Base-by-base conservation (phyloP, 2,797 vertebrate genomes). In the Silurus aristotelis region DNA sequence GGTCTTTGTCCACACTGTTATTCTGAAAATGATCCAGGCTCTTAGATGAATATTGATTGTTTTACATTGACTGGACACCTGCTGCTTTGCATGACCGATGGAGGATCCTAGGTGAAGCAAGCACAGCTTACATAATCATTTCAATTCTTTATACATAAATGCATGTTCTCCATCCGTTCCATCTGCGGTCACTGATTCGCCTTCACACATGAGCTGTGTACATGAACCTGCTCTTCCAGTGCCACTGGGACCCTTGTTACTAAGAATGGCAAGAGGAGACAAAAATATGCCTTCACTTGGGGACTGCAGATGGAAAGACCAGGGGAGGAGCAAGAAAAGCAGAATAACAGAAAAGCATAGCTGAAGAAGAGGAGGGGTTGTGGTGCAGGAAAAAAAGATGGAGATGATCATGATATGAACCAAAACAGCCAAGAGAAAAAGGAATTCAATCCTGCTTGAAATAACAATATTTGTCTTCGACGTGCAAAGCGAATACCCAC, bases 281-380 rank as follows among this genome's bases (percentile, higher is more conserved):
- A 88, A 88, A 86, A 87, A 88, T 88, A 77, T n/a, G 72, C 56
- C 80, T 67, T 31, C 56, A 52, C 70, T 88, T 78, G 56, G 64
- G 66, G 82, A 63, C 84, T 83, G 80, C 83, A 84, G 86, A 87
- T 55, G 8, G 76, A 63, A 64, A 76, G 43, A 31, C 43, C 13
- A 84, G 75, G 25, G 71, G 58, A 70, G 38, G 71, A 80, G 68
- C 43, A 38, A 63, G 61, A 25, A 73, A 60, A 55, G 72, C 67
- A 48, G 46, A 60, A 82, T 27, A 83, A 38, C 27, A 31, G 27
- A 61, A 78, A 72, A 83, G 31, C 83, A 83, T 60, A 83, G n/a
- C 43, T 52, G 43, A 17, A 20, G 63, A 61, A 58, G 1, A 8
- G 64, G 75, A 71, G 38, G 79, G 63, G n/a, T 31, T 31, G 46